phyloP scores from a whole-genome alignment of 2,797 vertebrate species.

The Malurus splendens region DNA sequence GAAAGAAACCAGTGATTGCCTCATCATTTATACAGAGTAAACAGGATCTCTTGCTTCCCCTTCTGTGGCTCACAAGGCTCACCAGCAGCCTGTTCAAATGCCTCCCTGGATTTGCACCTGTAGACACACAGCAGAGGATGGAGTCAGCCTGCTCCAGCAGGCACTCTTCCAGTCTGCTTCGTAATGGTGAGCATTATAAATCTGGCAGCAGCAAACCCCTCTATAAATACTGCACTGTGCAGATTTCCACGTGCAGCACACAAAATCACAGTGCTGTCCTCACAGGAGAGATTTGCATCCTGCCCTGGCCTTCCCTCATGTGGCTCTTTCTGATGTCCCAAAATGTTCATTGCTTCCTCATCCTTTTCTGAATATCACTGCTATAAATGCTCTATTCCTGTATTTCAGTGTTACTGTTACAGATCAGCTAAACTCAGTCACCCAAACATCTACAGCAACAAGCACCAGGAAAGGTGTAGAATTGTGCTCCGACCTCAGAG shows the following conservation, averaged over 20 bases:
- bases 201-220: not conserved
- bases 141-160: not conserved
- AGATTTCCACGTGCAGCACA: not conserved
- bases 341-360: not conserved
- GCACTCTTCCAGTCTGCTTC: not conserved
- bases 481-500: not conserved
- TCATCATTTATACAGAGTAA: not conserved
- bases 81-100: not conserved
- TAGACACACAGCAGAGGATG: not conserved
- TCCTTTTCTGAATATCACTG: not conserved
- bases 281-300: not conserved
- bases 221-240: not conserved
- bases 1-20: not conserved
- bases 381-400: not conserved
- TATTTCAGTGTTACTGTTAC: not conserved
- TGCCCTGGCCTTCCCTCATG: not conserved
- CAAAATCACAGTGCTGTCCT: not conserved
- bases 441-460: not conserved
- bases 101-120: not conserved
- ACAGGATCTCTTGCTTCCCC: not conserved
- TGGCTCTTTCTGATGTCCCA: not conserved
- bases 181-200: accelerated
- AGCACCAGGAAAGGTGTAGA: not conserved
- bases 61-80: not conserved
- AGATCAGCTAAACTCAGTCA: not conserved